A percentile compares a stretch with the other conserved stretches of the same genome.
Conservation (phyloP, 2,797 vertebrate genomes). For the Sebastes oblongus region DNA sequence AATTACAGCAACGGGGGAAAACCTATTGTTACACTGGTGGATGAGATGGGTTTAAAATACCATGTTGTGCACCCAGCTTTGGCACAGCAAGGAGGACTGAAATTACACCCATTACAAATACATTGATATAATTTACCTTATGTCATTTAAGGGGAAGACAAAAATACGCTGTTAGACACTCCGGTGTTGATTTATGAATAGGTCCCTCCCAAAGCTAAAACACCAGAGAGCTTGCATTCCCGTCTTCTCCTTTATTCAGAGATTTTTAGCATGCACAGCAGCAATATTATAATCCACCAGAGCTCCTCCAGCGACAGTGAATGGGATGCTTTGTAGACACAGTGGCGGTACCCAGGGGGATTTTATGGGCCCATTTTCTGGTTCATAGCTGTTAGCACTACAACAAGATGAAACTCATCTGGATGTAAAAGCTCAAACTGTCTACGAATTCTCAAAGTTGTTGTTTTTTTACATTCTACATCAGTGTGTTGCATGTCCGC, state of each 20-base stretch:
- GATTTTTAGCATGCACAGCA: constrained; percentile 61
- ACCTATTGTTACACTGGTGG: constrained; percentile 38
- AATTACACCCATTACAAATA: constrained; percentile 19
- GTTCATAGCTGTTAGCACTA: constrained; percentile 63
- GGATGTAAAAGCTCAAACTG: constrained; percentile 56
- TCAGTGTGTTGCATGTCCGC: constrained; percentile 38
- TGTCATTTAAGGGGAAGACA: constrained; percentile 13
- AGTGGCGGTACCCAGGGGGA: constrained; percentile 49
- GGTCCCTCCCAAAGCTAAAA: constrained; percentile 7
- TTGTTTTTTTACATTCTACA: constrained; percentile 2
- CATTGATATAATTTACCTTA: constrained; percentile 28
- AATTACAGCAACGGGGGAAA: constrained; percentile 52
- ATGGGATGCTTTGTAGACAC: constrained; percentile 58
- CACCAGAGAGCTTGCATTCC: constrained; percentile 12
- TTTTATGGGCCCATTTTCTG: constrained; percentile 58
- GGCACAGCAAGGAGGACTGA: constrained; percentile 7
- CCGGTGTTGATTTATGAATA: constrained; percentile 21
- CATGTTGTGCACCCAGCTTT: constrained; percentile 10
- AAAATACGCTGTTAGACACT: not conserved
- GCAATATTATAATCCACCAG: constrained; percentile 55
- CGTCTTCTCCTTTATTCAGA: constrained; percentile 23
- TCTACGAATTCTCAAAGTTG: constrained; percentile 47
- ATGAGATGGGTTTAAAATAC: constrained; percentile 49
- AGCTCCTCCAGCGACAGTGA: constrained; percentile 51
- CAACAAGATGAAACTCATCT: constrained; percentile 66